Percentiles rank a stretch among this genome's conserved stretches.
phyloP scores from a whole-genome alignment of 2,888 invertebrate genomes.

The Parthenolecanium corni region DNA sequence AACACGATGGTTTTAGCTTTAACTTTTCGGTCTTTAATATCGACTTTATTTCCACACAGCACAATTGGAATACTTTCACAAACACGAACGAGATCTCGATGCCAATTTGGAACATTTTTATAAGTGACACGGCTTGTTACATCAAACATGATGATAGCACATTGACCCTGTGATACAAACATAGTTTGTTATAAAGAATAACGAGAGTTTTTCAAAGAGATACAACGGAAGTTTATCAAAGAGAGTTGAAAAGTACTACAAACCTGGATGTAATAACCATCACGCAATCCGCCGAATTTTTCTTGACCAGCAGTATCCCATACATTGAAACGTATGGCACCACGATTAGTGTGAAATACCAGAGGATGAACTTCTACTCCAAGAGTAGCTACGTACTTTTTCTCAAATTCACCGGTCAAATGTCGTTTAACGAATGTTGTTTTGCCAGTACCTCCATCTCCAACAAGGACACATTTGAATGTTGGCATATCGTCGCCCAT shows the following conservation, averaged over 20 bases:
- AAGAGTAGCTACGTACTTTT: constrained; percentile 97
- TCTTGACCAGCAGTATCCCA: constrained; percentile 99
- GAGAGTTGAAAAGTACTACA: not conserved
- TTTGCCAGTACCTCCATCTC: constrained; percentile 99
- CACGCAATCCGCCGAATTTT: constrained; percentile 96
- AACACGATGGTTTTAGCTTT: constrained; percentile 99
- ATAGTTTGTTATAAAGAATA: not conserved
- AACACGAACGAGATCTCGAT: constrained; percentile 93
- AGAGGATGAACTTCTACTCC: constrained; percentile 99
- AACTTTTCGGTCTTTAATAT: constrained; percentile 98
- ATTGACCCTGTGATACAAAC: constrained; percentile 35
- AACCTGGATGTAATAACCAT: constrained; percentile 99
- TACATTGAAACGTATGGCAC: constrained; percentile 94
- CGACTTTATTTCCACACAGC: constrained; percentile 97
- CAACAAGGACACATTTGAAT: constrained; percentile 94
- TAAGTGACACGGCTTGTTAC: constrained; percentile 98
- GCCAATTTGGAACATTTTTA: constrained; percentile 99
- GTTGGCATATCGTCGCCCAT: constrained; percentile 79
- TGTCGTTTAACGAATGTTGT: constrained; percentile 99
- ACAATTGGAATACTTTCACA: constrained; percentile 99
- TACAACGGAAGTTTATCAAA: not conserved
- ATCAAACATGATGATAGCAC: constrained; percentile 97
- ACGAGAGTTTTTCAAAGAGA: not conserved
- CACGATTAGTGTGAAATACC: constrained; percentile 95
- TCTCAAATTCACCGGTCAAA: constrained; percentile 99